These are phyloP conservation scores for Rhegmatorhina hoffmannsi DNA, from an alignment of 2,113 vertebrate genomes.

Conservation along the genomic window DNA sequence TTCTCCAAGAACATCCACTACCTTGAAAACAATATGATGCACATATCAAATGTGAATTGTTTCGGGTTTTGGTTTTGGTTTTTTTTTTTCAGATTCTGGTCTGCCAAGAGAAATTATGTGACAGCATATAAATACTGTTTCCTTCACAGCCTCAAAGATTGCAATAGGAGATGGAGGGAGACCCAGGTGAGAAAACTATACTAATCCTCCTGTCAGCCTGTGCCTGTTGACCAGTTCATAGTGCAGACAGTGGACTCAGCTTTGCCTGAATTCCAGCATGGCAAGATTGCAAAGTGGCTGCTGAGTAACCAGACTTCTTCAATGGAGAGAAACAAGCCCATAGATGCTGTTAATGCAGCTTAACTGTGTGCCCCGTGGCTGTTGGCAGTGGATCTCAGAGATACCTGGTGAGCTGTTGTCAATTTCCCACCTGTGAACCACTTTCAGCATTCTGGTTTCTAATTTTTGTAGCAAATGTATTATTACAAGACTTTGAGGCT, in stretches of 20 bases:
- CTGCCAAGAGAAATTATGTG: background rate
- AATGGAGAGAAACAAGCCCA: background rate
- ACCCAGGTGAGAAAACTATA: background rate
- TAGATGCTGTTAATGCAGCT: background rate
- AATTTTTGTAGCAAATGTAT: background rate
- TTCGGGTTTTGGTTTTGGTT: background rate
- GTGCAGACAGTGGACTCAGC: background rate
- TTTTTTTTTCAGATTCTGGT: background rate
- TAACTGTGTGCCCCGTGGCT: background rate
- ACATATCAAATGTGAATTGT: background rate
- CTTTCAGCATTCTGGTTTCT: background rate
- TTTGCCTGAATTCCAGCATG: background rate
- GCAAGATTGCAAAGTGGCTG: background rate
- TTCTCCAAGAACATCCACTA: background rate
- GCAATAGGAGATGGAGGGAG: background rate
- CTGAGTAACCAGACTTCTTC: background rate
- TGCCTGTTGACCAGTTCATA: background rate
- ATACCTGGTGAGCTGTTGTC: background rate
- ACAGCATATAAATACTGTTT: background rate
- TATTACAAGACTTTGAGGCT: background rate
- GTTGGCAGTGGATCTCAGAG: background rate
- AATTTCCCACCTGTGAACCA: background rate
- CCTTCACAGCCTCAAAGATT: background rate
- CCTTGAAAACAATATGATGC: background rate
- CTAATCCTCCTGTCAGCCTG: background rate